Evolutionary conservation across 2,888 invertebrate genomes (phyloP).

Genomic region (Abscondita cerata): DNA sequence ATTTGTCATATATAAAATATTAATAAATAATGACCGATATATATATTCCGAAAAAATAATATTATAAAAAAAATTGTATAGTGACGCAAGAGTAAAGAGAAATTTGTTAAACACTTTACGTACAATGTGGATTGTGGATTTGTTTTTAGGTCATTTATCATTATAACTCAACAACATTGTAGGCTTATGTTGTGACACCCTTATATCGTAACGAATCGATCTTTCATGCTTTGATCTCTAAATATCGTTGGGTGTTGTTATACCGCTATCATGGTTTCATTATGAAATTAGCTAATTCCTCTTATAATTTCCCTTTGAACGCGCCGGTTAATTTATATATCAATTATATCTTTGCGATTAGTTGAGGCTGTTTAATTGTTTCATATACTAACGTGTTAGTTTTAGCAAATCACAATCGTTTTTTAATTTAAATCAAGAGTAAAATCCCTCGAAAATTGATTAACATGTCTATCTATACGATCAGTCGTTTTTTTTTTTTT

Average conservation of each 20-base stretch:
- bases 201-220: conserved; percentile 26
- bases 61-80: too few species aligned
- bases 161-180: conserved; percentile 29
- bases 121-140: conserved; percentile 19
- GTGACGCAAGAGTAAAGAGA: too few species aligned
- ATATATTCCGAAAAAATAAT: too few species aligned
- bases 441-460: conserved; percentile 4
- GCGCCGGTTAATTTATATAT: conserved; percentile 12
- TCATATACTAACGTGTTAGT: not conserved
- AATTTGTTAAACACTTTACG: not conserved
- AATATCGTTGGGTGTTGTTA: conserved; percentile 25
- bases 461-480: not conserved
- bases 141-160: conserved; percentile 31
- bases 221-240: conserved; percentile 27
- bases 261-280: conserved; percentile 21
- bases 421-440: not conserved
- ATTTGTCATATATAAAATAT: too few species aligned
- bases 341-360: conserved; percentile 19
- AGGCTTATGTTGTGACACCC: conserved; percentile 21
- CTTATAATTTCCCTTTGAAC: conserved; percentile 18
- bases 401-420: not conserved
- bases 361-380: not conserved
- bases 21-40: too few species aligned
- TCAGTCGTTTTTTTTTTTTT: conserved; percentile 7
- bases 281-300: conserved; percentile 25